Percentiles rank a stretch among this genome's conserved stretches.
These are phyloP conservation scores for Peromyscus melanophrys DNA, from an alignment of 2,797 vertebrate species.

Conservation along the genomic window DNA sequence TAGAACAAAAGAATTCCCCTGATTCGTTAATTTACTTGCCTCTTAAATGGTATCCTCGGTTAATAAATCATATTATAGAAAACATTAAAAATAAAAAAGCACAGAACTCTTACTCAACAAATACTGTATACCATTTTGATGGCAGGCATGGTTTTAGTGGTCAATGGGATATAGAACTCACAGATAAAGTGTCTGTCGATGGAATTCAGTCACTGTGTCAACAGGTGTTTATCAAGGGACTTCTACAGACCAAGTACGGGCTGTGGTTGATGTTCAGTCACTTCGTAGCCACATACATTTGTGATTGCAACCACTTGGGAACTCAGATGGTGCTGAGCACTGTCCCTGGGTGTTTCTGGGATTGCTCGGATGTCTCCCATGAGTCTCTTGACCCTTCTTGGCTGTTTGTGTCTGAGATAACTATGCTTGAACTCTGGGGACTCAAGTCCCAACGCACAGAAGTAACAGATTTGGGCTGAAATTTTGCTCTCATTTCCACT, in stretches of 20 bases:
- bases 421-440: background rate
- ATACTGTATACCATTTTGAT: background rate
- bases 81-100: constrained; percentile 49
- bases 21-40: constrained; percentile 69
- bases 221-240: background rate
- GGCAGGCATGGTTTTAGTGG: background rate
- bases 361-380: background rate
- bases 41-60: constrained; percentile 30
- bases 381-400: background rate
- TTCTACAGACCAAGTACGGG: background rate
- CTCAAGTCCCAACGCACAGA: background rate
- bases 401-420: background rate
- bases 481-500: background rate
- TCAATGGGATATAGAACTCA: background rate
- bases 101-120: constrained; percentile 28
- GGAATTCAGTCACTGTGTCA: background rate
- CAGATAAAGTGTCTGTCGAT: background rate
- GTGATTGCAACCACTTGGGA: background rate
- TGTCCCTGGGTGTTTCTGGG: background rate
- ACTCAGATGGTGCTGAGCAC: background rate
- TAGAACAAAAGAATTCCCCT: background rate
- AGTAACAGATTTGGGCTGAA: background rate
- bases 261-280: background rate
- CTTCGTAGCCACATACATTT: background rate
- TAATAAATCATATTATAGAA: constrained; percentile 64